phyloP scores from a whole-genome alignment of 2,797 vertebrate species.

The Acomys russatus region DNA sequence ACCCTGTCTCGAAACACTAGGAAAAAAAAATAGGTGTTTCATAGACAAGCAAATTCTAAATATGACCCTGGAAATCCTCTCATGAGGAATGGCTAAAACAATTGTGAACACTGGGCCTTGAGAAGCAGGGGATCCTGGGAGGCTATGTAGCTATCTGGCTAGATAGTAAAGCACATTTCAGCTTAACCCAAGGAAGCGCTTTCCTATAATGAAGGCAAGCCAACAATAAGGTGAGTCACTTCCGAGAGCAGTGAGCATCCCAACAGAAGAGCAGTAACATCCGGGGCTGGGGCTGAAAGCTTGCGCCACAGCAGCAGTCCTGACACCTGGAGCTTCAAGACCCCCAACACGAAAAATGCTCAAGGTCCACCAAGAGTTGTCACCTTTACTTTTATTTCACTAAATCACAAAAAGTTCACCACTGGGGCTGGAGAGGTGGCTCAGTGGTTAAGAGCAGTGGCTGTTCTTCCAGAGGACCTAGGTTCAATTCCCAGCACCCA shows the following conservation, averaged over 20 bases:
- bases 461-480: neutral
- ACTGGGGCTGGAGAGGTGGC: neutral
- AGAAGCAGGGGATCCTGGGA: neutral
- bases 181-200: neutral
- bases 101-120: neutral
- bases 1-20: no score
- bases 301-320: neutral
- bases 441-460: neutral
- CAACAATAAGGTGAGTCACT: neutral
- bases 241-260: neutral
- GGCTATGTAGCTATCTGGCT: neutral
- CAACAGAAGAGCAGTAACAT: neutral
- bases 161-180: constrained; percentile 39
- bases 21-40: neutral
- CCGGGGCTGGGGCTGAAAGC: constrained; percentile 2
- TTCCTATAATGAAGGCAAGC: neutral
- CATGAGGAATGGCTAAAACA: constrained; percentile 10
- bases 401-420: neutral
- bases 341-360: neutral
- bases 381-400: neutral
- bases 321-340: neutral
- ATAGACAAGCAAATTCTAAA: constrained; percentile 33
- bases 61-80: neutral
- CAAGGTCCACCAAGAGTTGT: neutral
- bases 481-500: neutral